Conservation (phyloP, 2,888 invertebrate genomes). For the Trachelus iudaicus region DNA sequence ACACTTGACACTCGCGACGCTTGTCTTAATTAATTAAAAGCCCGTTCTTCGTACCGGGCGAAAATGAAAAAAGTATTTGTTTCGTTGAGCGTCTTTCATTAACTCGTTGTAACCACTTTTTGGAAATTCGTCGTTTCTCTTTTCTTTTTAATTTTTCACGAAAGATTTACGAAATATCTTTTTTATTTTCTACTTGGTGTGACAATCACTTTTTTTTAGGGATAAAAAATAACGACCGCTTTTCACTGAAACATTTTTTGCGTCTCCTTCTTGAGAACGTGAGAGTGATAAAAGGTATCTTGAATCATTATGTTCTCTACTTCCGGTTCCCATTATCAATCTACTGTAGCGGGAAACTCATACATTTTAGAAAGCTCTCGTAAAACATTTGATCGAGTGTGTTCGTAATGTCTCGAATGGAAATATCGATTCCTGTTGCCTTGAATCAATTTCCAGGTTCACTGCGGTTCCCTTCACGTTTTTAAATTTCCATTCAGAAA, state of each 20-base stretch:
- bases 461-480: neutral
- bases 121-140: too few species aligned
- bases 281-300: neutral
- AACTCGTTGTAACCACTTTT: too few species aligned
- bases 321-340: neutral
- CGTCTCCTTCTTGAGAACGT: neutral
- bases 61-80: too few species aligned
- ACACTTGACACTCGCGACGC: conserved; percentile 23
- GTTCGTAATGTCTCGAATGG: neutral
- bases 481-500: neutral
- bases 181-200: too few species aligned
- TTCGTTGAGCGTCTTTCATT: too few species aligned
- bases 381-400: neutral
- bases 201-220: too few species aligned
- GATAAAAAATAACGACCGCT: too few species aligned
- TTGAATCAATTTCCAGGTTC: neutral
- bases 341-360: neutral
- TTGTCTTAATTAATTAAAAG: conserved; percentile 30
- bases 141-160: too few species aligned
- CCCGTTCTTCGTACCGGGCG: conserved; percentile 8
- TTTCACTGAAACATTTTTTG: neutral
- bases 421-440: neutral
- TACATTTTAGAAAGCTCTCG: neutral
- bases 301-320: neutral
- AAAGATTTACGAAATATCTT: too few species aligned